These are phyloP conservation scores for Drosophila persimilis DNA, from an alignment of 1,140 invertebrate species.

Conservation along the genomic window DNA sequence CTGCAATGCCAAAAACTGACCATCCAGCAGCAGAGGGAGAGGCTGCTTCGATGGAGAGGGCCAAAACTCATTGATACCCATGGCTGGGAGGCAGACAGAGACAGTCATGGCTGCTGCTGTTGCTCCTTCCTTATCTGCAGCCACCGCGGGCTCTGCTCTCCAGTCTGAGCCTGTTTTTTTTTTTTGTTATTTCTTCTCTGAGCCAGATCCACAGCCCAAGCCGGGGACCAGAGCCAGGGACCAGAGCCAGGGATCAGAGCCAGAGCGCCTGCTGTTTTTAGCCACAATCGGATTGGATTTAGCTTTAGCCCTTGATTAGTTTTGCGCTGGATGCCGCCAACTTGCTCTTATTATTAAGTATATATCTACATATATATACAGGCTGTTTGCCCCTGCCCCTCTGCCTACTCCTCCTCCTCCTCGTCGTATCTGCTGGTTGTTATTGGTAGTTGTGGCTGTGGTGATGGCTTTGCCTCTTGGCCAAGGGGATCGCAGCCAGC, in stretches of 20 bases:
- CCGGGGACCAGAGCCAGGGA: background rate
- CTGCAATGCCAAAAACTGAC: conserved; percentile 43
- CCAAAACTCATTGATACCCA: conserved; percentile 74
- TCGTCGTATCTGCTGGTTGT: conserved; percentile 5
- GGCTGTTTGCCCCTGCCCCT: conserved; percentile 30
- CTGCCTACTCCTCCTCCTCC: conserved; percentile 12
- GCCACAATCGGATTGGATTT: conserved; percentile 79
- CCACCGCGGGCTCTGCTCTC: conserved; percentile 52
- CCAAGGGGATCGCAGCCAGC: conserved; percentile 8
- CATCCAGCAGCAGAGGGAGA: conserved; percentile 20
- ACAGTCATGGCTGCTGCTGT: conserved; percentile 61
- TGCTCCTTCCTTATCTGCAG: conserved; percentile 53
- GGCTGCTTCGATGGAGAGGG: conserved; percentile 4
- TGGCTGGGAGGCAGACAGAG: conserved; percentile 46
- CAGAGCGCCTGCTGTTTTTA: conserved; percentile 66
- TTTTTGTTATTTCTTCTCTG: background rate
- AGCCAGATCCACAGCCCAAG: conserved; percentile 7
- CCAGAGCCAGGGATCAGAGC: conserved; percentile 11
- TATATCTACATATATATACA: conserved; percentile 43
- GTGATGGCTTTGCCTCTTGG: conserved; percentile 40
- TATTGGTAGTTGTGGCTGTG: conserved; percentile 52
- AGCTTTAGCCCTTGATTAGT: conserved; percentile 81
- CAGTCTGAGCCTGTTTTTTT: conserved; percentile 36
- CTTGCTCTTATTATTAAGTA: conserved; percentile 80
- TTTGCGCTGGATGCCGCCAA: conserved; percentile 67